Base-by-base conservation (phyloP, 2,797 vertebrate species). In the Myotis planiceps region DNA sequence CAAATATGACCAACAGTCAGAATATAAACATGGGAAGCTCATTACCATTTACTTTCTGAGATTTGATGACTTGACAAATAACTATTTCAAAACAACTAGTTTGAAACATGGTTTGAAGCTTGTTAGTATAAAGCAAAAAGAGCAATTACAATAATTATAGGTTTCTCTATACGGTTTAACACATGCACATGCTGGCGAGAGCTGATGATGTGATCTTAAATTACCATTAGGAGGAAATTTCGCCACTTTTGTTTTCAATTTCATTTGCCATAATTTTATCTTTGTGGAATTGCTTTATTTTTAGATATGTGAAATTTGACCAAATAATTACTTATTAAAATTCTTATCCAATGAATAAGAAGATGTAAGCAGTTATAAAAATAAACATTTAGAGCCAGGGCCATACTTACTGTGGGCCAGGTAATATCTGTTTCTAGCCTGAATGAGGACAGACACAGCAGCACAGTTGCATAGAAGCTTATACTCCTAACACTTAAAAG, bases 101-200 rank as follows among this genome's bases (percentile, higher is more conserved):
- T 97, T 79, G 96, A 96, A 96, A 97, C 97, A 96, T 85, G 98
- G 97, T 97, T 96, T 87, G 98, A 96, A 86, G 98, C 97, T 97
- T 96, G 98, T 96, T 97, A 97, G 98, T 97, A 97, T 97, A 96
- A 98, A 96, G 97, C 98, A 98, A 97, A 98, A 98, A 98, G 98
- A 98, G 98, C 97, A 98, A 98, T 98, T 98, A 98, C 97, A 98
- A 96, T 98, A 98, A 98, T 98, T 97, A 97, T 3, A 98, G 98
- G 98, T 98, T 98, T 98, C 97, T 97, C 98, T 97, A 88, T 98
- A 97, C 95, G 97, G 97, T 97, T 97, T 96, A 98, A 98, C 98
- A 98, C 98, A 97, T 89, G 97, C 95, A 95, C 92, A 47, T 6
- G 96, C 94, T 96, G 96, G 97, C 9, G 96, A 96, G 97, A 94